Evolutionary conservation across 2,888 invertebrate species (phyloP).

Genomic region (Sphecodes monilicornis): DNA sequence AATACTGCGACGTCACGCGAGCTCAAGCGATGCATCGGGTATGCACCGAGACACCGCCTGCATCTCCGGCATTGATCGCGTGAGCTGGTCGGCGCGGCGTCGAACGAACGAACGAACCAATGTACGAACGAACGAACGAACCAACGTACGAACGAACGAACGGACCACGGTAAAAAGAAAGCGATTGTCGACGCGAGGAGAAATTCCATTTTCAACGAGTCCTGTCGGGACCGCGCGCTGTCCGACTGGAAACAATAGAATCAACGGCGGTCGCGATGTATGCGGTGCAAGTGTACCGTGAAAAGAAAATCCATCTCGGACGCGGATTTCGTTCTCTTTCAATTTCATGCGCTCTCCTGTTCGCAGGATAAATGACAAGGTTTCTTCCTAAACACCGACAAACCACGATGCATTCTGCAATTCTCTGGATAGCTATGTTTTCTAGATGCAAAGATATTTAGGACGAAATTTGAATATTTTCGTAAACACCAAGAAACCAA

Average conservation of each 20-base stretch:
- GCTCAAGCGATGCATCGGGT: constrained; percentile 15
- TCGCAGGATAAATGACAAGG: constrained; percentile 10
- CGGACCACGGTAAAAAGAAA: constrained; percentile 44
- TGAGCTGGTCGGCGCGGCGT: constrained; percentile 20
- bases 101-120: constrained; percentile 1
- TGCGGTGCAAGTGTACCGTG: constrained; percentile 55
- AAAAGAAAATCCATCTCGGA: constrained; percentile 50
- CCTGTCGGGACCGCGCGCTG: constrained; percentile 26
- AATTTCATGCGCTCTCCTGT: constrained; percentile 9
- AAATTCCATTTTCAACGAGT: constrained; percentile 57
- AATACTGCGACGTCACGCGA: constrained; percentile 36
- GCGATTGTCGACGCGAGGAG: constrained; percentile 49
- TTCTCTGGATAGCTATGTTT: background rate
- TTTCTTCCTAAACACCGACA: background rate
- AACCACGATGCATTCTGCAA: background rate
- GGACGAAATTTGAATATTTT: background rate
- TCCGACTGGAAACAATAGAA: constrained; percentile 53
- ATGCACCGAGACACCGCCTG: constrained; percentile 15
- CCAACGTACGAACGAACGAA: background rate
- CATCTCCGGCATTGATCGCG: constrained; percentile 50
- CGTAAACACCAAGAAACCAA: too few relatives aligned
- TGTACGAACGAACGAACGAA: constrained; percentile 1
- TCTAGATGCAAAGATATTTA: background rate
- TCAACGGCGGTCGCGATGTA: constrained; percentile 41
- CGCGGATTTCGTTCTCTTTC: constrained; percentile 21